Base-by-base conservation (phyloP, 2,113 vertebrate species). In the Spheniscus mendiculus region DNA sequence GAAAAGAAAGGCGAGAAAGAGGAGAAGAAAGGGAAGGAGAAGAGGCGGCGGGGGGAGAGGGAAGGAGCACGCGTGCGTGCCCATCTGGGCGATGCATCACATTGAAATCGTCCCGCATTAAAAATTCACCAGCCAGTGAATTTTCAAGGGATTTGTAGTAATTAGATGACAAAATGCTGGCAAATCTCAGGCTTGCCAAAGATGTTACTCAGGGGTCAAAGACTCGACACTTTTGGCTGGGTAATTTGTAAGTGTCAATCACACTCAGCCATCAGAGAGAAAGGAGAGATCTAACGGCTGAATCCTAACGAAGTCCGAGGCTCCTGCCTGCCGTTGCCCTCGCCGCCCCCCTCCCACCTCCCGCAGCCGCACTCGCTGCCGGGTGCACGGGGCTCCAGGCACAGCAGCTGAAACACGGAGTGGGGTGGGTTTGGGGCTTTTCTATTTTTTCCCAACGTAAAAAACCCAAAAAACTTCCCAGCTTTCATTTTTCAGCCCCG, bases 241-340 rank as follows among this genome's bases (percentile, higher is more conserved):
- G 99, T 99, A 99, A 99, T 99, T 99, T 99, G 99, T 99, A 99
- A 99, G 99, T 99, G 99, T 99, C 99, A 99, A 99, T 99, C 99
- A 99, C 98, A 93, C 94, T 97, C 98, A 98, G 99, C 98, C 99
- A 98, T 98, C 99, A 98, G 99, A 99, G 98, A 96, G 98, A 95
- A 86, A 89, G 96, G 67, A 91, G 93, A 66, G 94, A 83, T 98
- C 98, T 94, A 72, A 83, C 7, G 83, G 97, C 96, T 98, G 98
- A 96, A 98, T 98, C 97, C 98, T 98, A 98, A 98, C 90, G 69
- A 98, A 97, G 98, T 20, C 62, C 94, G 50, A 65, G 59, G 89
- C 76, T 87, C 84, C 73, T 50, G 94, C 87, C 94, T 53, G 69
- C 87, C 30, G 18, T 85, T 72, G 7, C 72, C 90, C 47, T 53